Conservation (phyloP, 2,797 vertebrate species). For the Poeciliopsis paucimaculata region DNA sequence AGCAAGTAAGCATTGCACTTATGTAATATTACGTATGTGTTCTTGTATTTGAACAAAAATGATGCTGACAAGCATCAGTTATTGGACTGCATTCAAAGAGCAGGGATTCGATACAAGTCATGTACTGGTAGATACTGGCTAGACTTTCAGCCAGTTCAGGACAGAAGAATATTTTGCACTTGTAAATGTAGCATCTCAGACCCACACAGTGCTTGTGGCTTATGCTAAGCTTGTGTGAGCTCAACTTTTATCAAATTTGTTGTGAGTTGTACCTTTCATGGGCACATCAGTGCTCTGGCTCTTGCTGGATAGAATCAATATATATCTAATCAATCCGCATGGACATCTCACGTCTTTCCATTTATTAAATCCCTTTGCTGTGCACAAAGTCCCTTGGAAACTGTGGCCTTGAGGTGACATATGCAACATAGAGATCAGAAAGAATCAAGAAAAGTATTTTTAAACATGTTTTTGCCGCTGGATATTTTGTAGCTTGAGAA, state of each 20-base stretch:
- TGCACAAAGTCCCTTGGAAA: background rate
- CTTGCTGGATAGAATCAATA: constrained; percentile 23
- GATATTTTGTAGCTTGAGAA: background rate
- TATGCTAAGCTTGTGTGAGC: constrained; percentile 4
- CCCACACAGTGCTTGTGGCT: constrained; percentile 3
- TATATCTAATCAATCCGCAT: constrained; percentile 44
- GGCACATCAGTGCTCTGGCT: constrained; percentile 1
- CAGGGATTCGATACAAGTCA: background rate
- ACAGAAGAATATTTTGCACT: background rate
- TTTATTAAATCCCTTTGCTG: constrained; percentile 14
- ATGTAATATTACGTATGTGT: background rate
- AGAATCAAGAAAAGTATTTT: background rate
- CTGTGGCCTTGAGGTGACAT: background rate
- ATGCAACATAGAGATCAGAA: constrained; percentile 23
- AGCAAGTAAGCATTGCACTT: background rate
- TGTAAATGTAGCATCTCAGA: background rate
- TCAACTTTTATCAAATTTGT: constrained; percentile 20
- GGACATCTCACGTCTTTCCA: constrained; percentile 36
- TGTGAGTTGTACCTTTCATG: constrained; percentile 24
- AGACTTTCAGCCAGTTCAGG: constrained; percentile 7
- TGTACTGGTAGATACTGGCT: background rate
- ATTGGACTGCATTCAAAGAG: background rate
- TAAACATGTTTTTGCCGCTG: background rate
- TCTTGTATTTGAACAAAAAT: too few species aligned
- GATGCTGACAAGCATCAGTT: background rate